Base-by-base conservation (phyloP, 2,113 vertebrate species). In the Syngnathus scovelli region DNA sequence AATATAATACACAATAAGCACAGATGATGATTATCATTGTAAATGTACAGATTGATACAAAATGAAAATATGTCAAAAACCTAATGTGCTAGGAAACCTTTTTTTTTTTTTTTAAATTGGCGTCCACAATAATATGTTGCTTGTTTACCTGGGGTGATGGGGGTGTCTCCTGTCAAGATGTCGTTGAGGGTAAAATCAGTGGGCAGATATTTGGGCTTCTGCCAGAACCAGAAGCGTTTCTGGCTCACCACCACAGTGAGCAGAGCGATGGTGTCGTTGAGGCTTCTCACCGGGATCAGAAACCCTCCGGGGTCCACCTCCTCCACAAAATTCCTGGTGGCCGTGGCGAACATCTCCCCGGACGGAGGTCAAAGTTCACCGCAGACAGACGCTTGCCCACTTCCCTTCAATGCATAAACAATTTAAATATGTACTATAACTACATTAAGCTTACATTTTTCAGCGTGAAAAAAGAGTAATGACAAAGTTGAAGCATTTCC, bases 291-390 rank as follows among this genome's bases (percentile, higher is more conserved):
- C 0, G 95, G 89, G 66, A 98, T 92, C 83, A 98, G 81, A 36
- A 89, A 67, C 27, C 96, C 95, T 9, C 88, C 91, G 0, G 69
- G 44, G 55, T 94, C 95, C 56, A 95, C 92, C 83, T 98, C 92
- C 80, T 87, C 92, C 78, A 98, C 92, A 4, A 98, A 93, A 85
- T 92, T 96, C 70, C 80, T 93, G 3, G 95, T 94, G 54, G 95
- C 95, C 78, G 93, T 92, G 74, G 93, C 92, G 86, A 99, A 98
- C 96, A 99, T 99, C 64, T 80, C 81, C 13, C 19, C 44, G 65
- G 54, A 21, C 27, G 5, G 12, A 10, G 66, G 4, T 15, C 1
- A 62, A 7, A 5, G n/a, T 15, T 43, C 27, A 7, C 55, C 11
- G 11, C 9, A 48, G 15, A 48, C 15, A 48, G 15, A 27, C n/a